Evolutionary conservation across 2,113 vertebrate genomes (phyloP), one percentile per base, ranked within the genome.

Genomic region (Microcebus ravelobensis): DNA sequence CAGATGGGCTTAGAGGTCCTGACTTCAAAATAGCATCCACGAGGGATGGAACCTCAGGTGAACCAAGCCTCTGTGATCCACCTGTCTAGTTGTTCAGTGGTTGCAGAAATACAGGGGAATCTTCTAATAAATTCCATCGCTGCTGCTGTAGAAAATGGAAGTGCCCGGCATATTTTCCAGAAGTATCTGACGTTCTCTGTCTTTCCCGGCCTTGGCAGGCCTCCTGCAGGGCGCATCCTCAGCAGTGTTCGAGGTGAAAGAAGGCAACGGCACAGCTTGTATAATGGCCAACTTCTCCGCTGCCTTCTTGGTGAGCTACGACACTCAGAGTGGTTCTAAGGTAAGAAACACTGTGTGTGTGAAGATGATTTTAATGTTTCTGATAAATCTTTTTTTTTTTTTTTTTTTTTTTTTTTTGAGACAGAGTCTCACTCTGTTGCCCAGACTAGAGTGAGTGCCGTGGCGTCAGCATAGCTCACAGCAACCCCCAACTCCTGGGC

Each of bases 271-370:
- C 70, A 98, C 98, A 12, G 98, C 98, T 48, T 99, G 99, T 91
- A 99, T 99, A 84, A 98, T 99, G 63, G 99, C 99, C 11, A 87
- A 99, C 92, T 98, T 99, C 91, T 99, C 99, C 4, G 99, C 98
- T 12, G 77, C 86, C 39, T 99, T 99, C 98, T 96, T 91, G 81
- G 98, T 99, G 96, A 97, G 97, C 20, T 99, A 99, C 86, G 95
- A 76, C 50, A 96, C 34, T 88, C 36, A 0, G 45, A 90, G 0
- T 1, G 97, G 98, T 2, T 61, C 89, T 65, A 29, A 98, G 98
- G 98, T 98, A 97, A 98, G 98, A 67, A 7, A 29, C 67, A 4
- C 13, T 23, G 21, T 77, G 42, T 50, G 55, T 57, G 65, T 27
- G 25, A 42, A 39, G 27, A 12, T 4, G 2, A 13, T 59, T 67